These are phyloP conservation scores for Alcedo atthis DNA, from an alignment of 2,797 vertebrate genomes.

Conservation along the genomic window DNA sequence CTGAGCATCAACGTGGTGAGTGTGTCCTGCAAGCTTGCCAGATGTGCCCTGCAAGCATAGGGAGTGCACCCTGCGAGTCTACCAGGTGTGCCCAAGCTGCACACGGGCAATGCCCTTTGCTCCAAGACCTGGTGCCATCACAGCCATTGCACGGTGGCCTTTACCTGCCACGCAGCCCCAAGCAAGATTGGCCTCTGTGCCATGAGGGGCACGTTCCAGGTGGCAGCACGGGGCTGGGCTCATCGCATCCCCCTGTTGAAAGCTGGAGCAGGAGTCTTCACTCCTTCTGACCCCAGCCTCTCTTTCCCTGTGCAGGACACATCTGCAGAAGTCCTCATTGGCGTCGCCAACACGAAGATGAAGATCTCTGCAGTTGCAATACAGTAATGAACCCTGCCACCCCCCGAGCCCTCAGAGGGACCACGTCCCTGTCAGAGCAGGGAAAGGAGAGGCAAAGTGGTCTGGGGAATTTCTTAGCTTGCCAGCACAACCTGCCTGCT, in stretches of 20 bases:
- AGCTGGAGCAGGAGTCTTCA: rapidly evolving
- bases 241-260: rapidly evolving
- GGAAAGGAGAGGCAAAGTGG: background rate
- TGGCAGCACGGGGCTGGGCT: rapidly evolving
- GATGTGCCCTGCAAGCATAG: no score
- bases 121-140: rapidly evolving
- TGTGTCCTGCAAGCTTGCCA: background rate
- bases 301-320: background rate
- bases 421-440: rapidly evolving
- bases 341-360: background rate
- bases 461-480: background rate
- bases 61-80: no score
- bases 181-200: rapidly evolving
- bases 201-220: rapidly evolving
- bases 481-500: background rate
- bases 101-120: rapidly evolving
- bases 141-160: background rate
- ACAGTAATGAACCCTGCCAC: background rate
- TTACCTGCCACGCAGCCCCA: rapidly evolving
- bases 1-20: slow-evolving; percentile 12
- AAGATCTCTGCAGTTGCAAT: background rate
- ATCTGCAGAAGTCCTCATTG: slow-evolving; percentile 9
- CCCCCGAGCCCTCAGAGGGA: rapidly evolving
- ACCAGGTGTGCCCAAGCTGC: background rate
- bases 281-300: background rate